Base-by-base conservation (phyloP, 2,113 vertebrate genomes). In the Ascaphus truei region DNA sequence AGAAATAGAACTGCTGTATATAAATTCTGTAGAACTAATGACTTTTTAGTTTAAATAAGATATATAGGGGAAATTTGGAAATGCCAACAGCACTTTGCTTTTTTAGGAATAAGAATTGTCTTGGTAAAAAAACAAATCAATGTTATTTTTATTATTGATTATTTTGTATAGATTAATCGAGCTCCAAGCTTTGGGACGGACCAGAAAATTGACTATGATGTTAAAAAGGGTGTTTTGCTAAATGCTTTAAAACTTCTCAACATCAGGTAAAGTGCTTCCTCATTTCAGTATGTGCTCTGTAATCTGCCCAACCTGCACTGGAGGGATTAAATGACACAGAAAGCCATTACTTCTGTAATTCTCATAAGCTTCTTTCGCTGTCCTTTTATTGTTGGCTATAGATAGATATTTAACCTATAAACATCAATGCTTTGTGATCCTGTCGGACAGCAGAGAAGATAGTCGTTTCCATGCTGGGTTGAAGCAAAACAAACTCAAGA, bases 161-260 rank as follows among this genome's bases (percentile, higher is more conserved):
- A 69, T 78, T 77, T 72, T 62, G 73, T 81, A 51, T 85, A 99
- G 96, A 97, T 99, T 86, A 99, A 99, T 89, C 93, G 97, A 63
- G 96, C 97, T 5, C 97, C 96, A 26, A 99, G 96, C 82, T 99
- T 98, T 79, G 96, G 96, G 80, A 99, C 95, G 0, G 96, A 99
- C 84, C 96, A 99, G 89, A 98, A 95, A 90, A 98, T 99, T 85
- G 96, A 99, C 88, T 94, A 94, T 58, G 94, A 98, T 73, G 95
- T 98, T 64, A 99, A 99, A 86, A 96, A 91, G 79, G 96, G 96
- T 2, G 97, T 94, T 74, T 80, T 99, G 68, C 85, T 96, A 71
- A 95, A 98, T 76, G 91, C 95, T 15, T 77, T 99, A 73, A 94
- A 97, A 77, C 91, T 99, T 26, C 91, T 99, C 59, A 98, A 98